A percentile compares a stretch with the other conserved stretches of the same genome.
Conservation (phyloP, 2,888 invertebrate species). For the Tribolium freemani region DNA sequence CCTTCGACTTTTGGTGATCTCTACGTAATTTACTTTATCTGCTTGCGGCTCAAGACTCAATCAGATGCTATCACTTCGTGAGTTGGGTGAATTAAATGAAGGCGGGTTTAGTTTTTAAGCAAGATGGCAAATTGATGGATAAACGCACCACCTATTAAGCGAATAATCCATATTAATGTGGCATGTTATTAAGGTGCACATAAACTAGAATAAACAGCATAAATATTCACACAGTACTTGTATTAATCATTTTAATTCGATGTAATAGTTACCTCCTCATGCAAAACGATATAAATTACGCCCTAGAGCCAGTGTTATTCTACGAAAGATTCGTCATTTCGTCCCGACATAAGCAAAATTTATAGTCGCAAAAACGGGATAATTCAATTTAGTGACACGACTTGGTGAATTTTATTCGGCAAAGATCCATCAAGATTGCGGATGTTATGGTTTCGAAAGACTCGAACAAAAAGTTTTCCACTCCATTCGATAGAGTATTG, state of each 20-base stretch:
- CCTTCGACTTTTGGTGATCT: background rate
- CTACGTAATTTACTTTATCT: background rate
- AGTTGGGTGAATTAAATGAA: background rate
- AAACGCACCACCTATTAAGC: background rate
- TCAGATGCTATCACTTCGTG: background rate
- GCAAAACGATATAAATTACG: constrained; percentile 1
- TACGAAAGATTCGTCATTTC: constrained; percentile 1
- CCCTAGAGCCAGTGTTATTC: background rate
- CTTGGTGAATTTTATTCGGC: background rate
- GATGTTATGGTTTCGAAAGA: background rate
- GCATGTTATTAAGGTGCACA: constrained; percentile 4
- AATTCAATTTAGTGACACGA: background rate
- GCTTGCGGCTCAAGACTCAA: background rate
- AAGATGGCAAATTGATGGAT: constrained; percentile 6
- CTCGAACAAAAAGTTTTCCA: background rate
- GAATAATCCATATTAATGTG: constrained; percentile 15
- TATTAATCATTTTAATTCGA: constrained; percentile 2
- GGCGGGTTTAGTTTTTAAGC: background rate
- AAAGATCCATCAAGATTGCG: background rate
- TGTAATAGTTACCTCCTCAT: background rate
- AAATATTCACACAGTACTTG: background rate
- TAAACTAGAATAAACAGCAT: background rate
- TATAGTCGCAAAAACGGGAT: background rate
- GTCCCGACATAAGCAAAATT: background rate
- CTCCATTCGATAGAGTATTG: background rate